Conservation (phyloP, 2,797 vertebrate genomes). For the Hybognathus amarus region DNA sequence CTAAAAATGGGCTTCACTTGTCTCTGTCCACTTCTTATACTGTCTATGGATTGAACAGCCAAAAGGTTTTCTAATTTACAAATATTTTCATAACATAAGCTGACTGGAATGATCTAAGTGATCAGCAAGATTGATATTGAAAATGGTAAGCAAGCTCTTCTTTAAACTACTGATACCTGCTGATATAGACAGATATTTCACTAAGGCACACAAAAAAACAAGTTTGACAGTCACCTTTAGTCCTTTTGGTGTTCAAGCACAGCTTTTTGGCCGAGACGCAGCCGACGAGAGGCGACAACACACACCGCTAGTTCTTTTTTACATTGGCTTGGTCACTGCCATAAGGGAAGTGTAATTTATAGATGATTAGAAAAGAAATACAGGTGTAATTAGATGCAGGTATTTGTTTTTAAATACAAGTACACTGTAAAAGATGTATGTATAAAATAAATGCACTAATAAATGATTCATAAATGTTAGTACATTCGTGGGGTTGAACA, state of each 20-base stretch:
- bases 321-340: neutral
- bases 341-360: neutral
- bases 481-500: neutral
- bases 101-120: neutral
- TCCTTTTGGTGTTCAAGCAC: neutral
- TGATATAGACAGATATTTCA: neutral
- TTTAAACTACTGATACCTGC: neutral
- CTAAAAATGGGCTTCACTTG: too few relatives aligned
- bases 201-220: neutral
- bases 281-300: neutral
- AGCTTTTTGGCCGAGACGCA: neutral
- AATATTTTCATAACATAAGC: neutral
- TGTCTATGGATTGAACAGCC: too few relatives aligned
- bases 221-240: neutral
- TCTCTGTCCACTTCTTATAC: too few relatives aligned
- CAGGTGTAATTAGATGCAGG: neutral
- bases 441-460: neutral
- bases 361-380: neutral
- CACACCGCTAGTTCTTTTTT: neutral
- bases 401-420: neutral
- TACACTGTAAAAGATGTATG: neutral
- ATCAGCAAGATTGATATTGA: neutral
- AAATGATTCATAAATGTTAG: neutral
- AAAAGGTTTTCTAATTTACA: neutral
- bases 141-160: too few relatives aligned